phyloP scores from a whole-genome alignment of 2,797 vertebrate species.

The Choloepus didactylus region DNA sequence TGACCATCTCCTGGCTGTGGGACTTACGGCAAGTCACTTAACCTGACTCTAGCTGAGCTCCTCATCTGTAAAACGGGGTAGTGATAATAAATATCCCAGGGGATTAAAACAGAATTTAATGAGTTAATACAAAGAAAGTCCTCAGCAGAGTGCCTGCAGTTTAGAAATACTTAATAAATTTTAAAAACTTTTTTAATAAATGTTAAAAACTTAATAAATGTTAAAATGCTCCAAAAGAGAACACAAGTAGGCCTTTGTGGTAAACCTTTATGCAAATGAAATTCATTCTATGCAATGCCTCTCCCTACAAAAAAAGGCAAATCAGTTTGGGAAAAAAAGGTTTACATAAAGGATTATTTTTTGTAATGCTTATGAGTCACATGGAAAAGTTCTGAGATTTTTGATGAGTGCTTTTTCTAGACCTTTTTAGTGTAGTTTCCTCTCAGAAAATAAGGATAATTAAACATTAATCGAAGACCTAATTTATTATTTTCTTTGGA shows the following conservation, averaged over 20 bases:
- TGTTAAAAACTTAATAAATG: not conserved
- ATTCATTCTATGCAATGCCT: not conserved
- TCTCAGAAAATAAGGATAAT: conserved; percentile 64
- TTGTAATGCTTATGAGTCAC: not conserved
- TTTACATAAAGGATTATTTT: not conserved
- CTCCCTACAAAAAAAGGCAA: not conserved
- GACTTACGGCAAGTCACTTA: not conserved
- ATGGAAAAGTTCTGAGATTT: conserved; percentile 63
- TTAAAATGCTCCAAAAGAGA: not conserved
- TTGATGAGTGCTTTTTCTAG: conserved; percentile 41
- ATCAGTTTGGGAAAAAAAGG: not conserved
- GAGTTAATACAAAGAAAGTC: not conserved
- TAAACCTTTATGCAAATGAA: conserved; percentile 49
- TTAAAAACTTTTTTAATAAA: too few relatives aligned
- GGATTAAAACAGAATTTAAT: not conserved
- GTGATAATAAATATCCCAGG: not conserved
- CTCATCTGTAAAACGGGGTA: not conserved
- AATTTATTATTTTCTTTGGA: conserved; percentile 63
- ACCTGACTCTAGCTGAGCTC: not conserved
- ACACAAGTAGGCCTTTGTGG: not conserved
- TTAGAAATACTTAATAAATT: not conserved
- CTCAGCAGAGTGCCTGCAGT: not conserved
- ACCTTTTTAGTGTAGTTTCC: not conserved
- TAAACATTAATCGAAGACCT: conserved; percentile 38
- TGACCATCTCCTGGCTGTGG: not conserved